Percentiles rank a stretch among this genome's conserved stretches.
Evolutionary conservation across 2,797 vertebrate species (phyloP).

Genomic region (Lepilemur ruficaudatus): DNA sequence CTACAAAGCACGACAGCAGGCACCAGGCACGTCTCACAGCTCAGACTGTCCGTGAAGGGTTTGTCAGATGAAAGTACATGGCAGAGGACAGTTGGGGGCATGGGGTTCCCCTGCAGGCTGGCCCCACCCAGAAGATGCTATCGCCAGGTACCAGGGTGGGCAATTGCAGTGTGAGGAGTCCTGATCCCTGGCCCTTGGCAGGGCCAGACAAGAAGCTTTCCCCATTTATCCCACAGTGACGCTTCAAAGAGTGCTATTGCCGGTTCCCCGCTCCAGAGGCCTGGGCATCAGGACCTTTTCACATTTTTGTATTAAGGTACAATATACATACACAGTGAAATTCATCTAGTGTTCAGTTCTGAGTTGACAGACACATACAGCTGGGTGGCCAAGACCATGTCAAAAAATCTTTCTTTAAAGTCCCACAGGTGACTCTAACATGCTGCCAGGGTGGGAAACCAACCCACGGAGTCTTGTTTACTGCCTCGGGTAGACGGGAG

Average conservation of each 20-base stretch:
- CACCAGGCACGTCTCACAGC: background rate
- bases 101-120: background rate
- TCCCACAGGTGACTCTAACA: background rate
- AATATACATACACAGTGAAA: background rate
- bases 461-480: background rate
- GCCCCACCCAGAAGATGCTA: background rate
- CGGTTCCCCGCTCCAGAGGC: background rate
- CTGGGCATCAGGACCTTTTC: background rate
- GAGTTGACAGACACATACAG: background rate
- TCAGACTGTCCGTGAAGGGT: background rate
- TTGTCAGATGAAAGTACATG: no score
- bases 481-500: background rate
- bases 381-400: background rate
- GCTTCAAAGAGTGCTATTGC: background rate
- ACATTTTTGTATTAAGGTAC: background rate
- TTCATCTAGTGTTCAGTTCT: background rate
- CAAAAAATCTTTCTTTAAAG: background rate
- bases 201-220: background rate
- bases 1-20: background rate
- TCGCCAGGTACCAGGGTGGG: no score
- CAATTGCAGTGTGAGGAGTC: background rate
- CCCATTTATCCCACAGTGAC: background rate
- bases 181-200: no score
- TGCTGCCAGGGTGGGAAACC: background rate
- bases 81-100: background rate